A percentile compares a stretch with the other conserved stretches of the same genome.
Conservation (phyloP, 2,797 vertebrate species). For the Acipenser transmontanus region DNA sequence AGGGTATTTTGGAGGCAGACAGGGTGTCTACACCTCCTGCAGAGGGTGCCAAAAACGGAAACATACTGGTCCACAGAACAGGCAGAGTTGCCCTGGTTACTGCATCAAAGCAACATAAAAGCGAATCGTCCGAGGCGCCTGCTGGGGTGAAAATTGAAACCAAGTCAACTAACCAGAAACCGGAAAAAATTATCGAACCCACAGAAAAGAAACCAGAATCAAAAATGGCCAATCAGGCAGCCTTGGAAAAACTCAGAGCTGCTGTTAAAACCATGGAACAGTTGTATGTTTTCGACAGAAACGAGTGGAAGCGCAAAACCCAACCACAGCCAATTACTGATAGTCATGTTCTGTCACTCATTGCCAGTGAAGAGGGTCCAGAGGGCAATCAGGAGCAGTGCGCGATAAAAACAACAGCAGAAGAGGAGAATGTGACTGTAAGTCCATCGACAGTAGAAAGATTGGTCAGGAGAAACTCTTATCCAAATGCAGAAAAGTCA, state of each 20-base stretch:
- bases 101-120: conserved; percentile 61
- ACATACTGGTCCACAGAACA: conserved; percentile 51
- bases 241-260: conserved; percentile 86
- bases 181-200: conserved; percentile 48
- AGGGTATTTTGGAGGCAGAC: conserved; percentile 29
- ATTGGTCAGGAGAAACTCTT: conserved; percentile 44
- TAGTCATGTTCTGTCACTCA: conserved; percentile 83
- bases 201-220: conserved; percentile 57
- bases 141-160: conserved; percentile 60
- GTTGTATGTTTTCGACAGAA: conserved; percentile 83
- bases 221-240: conserved; percentile 65
- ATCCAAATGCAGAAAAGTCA: conserved; percentile 37
- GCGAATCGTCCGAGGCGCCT: conserved; percentile 54
- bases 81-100: conserved; percentile 55
- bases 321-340: conserved; percentile 70
- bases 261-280: conserved; percentile 95
- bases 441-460: conserved; percentile 32
- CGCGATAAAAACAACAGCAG: conserved; percentile 5
- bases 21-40: conserved; percentile 49
- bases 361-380: conserved; percentile 65
- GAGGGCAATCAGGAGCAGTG: conserved; percentile 14
- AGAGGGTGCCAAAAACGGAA: conserved; percentile 64
- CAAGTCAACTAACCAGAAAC: conserved; percentile 63
- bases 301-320: conserved; percentile 89
- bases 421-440: conserved; percentile 41